Evolutionary conservation across 2,797 vertebrate species (phyloP).

Genomic region (Anguilla megastoma): DNA sequence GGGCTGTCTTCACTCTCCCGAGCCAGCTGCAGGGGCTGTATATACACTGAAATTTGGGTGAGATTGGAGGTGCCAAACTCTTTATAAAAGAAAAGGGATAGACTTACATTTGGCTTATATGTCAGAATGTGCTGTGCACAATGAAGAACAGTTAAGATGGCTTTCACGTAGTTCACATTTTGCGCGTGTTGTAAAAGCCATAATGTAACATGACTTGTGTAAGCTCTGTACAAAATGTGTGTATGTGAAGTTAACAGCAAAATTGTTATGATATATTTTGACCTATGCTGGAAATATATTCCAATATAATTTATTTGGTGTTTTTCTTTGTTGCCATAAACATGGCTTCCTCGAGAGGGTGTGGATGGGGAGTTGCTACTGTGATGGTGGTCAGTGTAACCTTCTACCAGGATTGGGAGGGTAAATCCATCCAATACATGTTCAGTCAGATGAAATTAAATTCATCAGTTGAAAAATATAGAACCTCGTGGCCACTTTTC

Average conservation of each 20-base stretch:
- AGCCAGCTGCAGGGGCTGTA: neutral
- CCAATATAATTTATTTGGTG: neutral
- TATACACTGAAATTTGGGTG: neutral
- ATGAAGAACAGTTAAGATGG: too few species aligned
- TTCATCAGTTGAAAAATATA: neutral
- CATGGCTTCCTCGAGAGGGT: neutral
- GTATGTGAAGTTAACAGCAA: neutral
- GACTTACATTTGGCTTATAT: neutral
- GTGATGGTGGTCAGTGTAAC: neutral
- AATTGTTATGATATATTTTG: neutral
- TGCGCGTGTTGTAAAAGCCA: neutral
- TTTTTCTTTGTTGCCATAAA: neutral
- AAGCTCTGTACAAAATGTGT: neutral
- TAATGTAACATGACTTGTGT: neutral
- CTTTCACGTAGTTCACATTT: neutral
- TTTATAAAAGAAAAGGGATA: neutral
- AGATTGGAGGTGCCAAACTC: neutral
- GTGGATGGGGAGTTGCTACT: neutral
- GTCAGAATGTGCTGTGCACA: too few species aligned
- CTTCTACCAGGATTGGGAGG: neutral
- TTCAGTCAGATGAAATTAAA: neutral
- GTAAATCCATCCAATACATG: neutral
- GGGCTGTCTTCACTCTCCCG: neutral
- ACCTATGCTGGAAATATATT: neutral
- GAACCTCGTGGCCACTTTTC: neutral